Conservation (phyloP, 2,888 invertebrate species). For the Epistrophella euchroma region DNA sequence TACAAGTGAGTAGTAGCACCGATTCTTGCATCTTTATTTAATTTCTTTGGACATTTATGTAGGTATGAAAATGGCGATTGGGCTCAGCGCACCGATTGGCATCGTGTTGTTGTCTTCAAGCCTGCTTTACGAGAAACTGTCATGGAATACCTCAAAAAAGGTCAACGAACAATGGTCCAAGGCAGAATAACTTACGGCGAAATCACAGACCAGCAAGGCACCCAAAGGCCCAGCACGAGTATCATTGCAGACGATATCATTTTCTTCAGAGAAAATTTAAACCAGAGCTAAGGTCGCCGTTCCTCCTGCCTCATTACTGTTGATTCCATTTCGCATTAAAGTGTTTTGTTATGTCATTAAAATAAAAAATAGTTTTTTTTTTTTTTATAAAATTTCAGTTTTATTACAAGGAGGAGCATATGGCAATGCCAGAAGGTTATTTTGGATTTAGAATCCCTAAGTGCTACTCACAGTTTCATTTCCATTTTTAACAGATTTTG, state of each 20-base stretch:
- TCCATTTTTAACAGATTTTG: too few species aligned
- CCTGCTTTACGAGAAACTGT: constrained; percentile 92
- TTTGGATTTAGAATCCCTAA: too few species aligned
- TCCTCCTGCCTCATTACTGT: constrained; percentile 9
- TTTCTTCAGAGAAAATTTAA: constrained; percentile 87
- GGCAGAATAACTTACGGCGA: constrained; percentile 94
- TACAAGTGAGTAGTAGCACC: constrained; percentile 86
- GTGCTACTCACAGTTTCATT: too few species aligned
- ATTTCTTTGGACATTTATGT: constrained; percentile 14
- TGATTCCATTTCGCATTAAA: constrained; percentile 67
- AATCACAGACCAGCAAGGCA: constrained; percentile 91
- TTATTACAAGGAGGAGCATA: too few species aligned
- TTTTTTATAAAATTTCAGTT: constrained; percentile 6
- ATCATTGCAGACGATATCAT: constrained; percentile 95
- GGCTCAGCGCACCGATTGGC: constrained; percentile 96
- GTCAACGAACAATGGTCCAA: constrained; percentile 92
- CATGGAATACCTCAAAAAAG: constrained; percentile 92
- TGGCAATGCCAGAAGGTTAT: too few species aligned
- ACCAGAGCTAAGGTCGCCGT: constrained; percentile 76
- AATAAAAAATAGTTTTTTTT: constrained; percentile 57
- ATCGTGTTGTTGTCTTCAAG: constrained; percentile 93
- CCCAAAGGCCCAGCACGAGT: constrained; percentile 89
- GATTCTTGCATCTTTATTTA: not conserved
- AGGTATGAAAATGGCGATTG: constrained; percentile 90
- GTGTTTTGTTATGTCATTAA: constrained; percentile 47